Evolutionary conservation across 2,113 vertebrate species (phyloP), one percentile per base, ranked within the genome.

Genomic region (Neopipo cinnamomea): DNA sequence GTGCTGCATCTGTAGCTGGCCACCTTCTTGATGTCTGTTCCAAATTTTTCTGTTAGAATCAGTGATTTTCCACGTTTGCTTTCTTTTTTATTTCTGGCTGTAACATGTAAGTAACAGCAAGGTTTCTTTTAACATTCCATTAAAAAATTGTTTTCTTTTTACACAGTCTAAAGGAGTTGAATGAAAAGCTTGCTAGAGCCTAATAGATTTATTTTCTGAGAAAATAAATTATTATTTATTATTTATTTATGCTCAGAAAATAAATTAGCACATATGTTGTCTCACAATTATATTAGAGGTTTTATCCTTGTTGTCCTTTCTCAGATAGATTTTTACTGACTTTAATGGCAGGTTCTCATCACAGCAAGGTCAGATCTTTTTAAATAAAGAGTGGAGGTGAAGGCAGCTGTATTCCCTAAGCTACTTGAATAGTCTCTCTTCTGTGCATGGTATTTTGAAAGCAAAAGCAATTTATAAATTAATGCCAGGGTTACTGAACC

Each of bases 391-490:
- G 24, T 24, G 8, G 22, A 73, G 25, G 63, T 88, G 59, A 86
- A 91, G 39, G 50, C 41, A 91, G 53, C 19, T 31, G 13, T 76
- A 88, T 92, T 88, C 49, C 72, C 67, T 80, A 44, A 80, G 49
- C 58, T 82, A 35, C 72, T 71, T 90, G 61, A 92, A 68, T 63
- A 85, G 58, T 59, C 35, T 84, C 30, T 91, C 24, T 90, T 76
- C 49, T 91, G n/a, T 92, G n/a, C 17, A 58, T 49, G 19, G 55
- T 62, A 84, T 96, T 92, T 92, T 89, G 86, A 91, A 96, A 89
- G 76, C 21, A 93, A 94, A 96, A 76, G 17, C 50, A 91, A 86
- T 86, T 86, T 86, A 73, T 84, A 89, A 91, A 91, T 89, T 84
- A 89, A 89, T 80, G 59, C 11, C 67, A 86, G 74, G 53, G 79